These are phyloP conservation scores for Branchellion lobata DNA, from an alignment of 2,888 invertebrate species.

Conservation along the genomic window DNA sequence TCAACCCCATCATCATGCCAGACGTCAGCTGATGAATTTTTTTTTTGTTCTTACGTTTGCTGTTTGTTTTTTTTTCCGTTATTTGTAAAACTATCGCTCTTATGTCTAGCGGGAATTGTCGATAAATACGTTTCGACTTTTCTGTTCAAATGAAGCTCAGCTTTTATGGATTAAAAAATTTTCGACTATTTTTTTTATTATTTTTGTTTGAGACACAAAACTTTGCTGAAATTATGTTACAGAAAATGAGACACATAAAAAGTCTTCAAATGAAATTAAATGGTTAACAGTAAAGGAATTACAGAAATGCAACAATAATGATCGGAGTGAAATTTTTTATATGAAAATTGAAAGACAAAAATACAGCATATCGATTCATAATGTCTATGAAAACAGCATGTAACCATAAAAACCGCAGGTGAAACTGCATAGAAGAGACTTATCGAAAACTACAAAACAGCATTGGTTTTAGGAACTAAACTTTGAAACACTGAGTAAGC, in stretches of 20 bases:
- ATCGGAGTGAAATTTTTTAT: conserved; percentile 1
- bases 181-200: not conserved
- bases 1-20: conserved; percentile 66
- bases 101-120: no score
- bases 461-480: conserved; percentile 14
- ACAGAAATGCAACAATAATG: conserved; percentile 15
- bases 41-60: no score
- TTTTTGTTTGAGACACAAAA: conserved; percentile 14
- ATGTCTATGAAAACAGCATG: conserved; percentile 1
- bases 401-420: conserved; percentile 4
- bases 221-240: not conserved
- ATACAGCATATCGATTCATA: conserved; percentile 4
- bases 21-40: conserved; percentile 44
- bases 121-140: no score
- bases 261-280: conserved; percentile 11
- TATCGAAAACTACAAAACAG: conserved; percentile 18
- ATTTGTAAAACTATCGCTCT: no score
- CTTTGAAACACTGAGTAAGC: conserved; percentile 8
- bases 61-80: no score
- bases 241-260: conserved; percentile 18
- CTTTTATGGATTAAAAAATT: not conserved
- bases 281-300: not conserved
- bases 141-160: no score
- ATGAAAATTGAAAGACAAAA: not conserved
- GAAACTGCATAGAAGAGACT: conserved; percentile 8